These are phyloP conservation scores for Amazona vittata DNA, from an alignment of 2,113 vertebrate species.

Conservation along the genomic window DNA sequence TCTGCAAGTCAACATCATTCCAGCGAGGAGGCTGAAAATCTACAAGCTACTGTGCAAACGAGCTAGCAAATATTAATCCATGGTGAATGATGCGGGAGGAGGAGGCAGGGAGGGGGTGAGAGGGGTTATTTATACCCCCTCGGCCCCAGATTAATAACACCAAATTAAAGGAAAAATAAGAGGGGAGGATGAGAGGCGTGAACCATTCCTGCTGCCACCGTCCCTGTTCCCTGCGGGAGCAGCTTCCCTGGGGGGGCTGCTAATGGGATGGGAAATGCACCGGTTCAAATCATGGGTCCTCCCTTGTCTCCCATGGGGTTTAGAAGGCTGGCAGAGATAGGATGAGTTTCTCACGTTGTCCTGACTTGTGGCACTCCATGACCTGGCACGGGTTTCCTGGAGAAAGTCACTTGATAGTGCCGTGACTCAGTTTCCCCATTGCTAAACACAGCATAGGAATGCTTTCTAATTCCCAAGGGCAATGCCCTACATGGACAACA, in stretches of 20 bases:
- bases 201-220: not conserved
- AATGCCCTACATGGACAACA: rapidly evolving
- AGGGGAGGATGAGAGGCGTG: not conserved
- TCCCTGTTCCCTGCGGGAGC: not conserved
- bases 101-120: conserved; percentile 9
- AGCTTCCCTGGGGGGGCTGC: not conserved
- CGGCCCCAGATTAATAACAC: not conserved
- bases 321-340: not conserved
- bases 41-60: conserved; percentile 59
- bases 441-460: rapidly evolving
- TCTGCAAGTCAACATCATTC: conserved; percentile 40
- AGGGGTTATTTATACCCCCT: conserved; percentile 4
- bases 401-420: no score
- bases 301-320: not conserved
- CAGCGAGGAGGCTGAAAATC: conserved; percentile 28
- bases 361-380: not conserved
- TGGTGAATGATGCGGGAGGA: not conserved
- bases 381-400: rapidly evolving
- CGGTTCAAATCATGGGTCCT: not conserved
- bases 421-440: not conserved
- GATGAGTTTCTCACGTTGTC: rapidly evolving
- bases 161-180: not conserved
- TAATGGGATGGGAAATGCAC: not conserved
- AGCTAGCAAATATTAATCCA: conserved; percentile 55
- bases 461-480: not conserved